phyloP scores from a whole-genome alignment of 2,113 vertebrate species.

The Chitala chitala region DNA sequence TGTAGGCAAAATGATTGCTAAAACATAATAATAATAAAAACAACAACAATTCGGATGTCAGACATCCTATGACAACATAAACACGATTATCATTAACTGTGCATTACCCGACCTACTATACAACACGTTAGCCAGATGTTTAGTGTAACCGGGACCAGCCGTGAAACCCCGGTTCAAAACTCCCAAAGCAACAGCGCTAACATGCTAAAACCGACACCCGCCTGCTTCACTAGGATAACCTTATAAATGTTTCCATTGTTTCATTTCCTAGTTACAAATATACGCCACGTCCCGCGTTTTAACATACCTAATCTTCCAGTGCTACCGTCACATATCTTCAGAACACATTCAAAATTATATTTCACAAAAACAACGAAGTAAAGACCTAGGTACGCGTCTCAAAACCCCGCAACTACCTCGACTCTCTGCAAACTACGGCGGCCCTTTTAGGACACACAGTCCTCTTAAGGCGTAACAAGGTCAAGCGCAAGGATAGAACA shows the following conservation, averaged over 20 bases:
- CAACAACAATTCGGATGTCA: too few relatives aligned
- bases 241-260: not conserved
- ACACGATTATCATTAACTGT: too few relatives aligned
- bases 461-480: not conserved
- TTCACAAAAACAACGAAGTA: not conserved
- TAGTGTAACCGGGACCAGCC: not conserved
- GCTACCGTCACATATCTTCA: not conserved
- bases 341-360: not conserved
- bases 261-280: not conserved
- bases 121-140: not conserved
- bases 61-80: too few relatives aligned
- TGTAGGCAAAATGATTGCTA: not conserved
- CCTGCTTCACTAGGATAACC: not conserved
- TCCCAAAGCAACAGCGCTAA: not conserved
- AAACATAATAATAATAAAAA: too few relatives aligned
- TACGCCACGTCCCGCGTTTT: not conserved
- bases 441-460: not conserved
- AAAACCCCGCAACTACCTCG: not conserved
- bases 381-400: not conserved
- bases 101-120: too few relatives aligned
- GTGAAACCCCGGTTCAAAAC: not conserved
- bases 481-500: not conserved
- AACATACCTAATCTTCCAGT: slow-evolving; percentile 10
- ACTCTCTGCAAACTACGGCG: not conserved
- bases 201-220: not conserved